Evolutionary conservation across 2,888 invertebrate genomes (phyloP), one percentile per base, ranked within the genome.

Genomic region (Chalcis sispes): DNA sequence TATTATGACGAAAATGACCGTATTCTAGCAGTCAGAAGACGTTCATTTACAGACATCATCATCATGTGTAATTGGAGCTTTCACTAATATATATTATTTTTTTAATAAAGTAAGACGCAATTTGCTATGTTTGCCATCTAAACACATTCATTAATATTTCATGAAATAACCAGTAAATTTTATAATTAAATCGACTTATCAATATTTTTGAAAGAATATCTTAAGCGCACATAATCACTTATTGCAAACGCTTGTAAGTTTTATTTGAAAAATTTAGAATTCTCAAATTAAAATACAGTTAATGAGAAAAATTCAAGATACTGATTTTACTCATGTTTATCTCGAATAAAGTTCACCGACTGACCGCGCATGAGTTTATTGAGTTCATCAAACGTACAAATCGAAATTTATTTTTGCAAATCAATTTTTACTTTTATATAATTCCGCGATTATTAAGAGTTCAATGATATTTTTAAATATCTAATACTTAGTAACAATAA

Each of bases 311-410:
- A 42, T 62, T 54, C 20, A 42, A 59, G 18, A 23, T 18, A 25
- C 32, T 29, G 32, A 36, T 36, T 61, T 71, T 61, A 71, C 52
- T 71, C 52, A 27, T 8, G 50, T 27, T 71, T 71, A 40, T 70
- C 52, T 18, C 7, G 13, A 15, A 1, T 36, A 1, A 54, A 67
- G 46, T 67, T 46, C n/a, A 56, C 54, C 32, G 40, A 66, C 52
- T 20, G 50, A 50, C 50, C 8, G 32, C 50, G 18, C 20, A 50
- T 50, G 10, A 27, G 13, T 48, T 48, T 23, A 25, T 10, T 71
- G 54, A 23, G 62, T 62, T 56, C 36, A 58, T 72, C 23, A 36
- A 48, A 32, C 54, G 42, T 18, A 1, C 8, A 50, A 58, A 46
- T 72, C 36, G 36, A 58, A 65, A 72, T 67, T 48, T 8, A 18